Conservation (phyloP, 1,140 invertebrate genomes). For the Nephila pilipes region DNA sequence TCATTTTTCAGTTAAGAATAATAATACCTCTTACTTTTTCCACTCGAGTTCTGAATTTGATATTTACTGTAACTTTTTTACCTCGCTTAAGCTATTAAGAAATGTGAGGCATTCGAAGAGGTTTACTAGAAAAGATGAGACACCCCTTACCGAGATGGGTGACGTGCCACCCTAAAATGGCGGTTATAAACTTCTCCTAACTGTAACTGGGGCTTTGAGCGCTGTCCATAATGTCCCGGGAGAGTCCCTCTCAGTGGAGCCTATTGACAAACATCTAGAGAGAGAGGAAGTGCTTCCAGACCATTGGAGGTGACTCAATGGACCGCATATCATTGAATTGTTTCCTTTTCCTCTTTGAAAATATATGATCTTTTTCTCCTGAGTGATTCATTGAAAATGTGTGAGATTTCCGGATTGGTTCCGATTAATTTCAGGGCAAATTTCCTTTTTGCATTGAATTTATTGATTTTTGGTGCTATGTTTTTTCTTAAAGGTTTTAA, state of each 20-base stretch:
- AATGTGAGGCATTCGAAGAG: neutral
- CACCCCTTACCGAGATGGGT: neutral
- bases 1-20: too few relatives aligned
- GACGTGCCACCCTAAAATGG: neutral
- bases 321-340: neutral
- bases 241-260: neutral
- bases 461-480: too few relatives aligned
- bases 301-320: slow-evolving; percentile 31
- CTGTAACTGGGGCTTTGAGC: neutral
- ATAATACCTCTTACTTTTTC: too few relatives aligned
- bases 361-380: too few relatives aligned
- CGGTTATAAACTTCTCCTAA: slow-evolving; percentile 48
- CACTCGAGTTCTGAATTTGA: too few relatives aligned
- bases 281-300: slow-evolving; percentile 24
- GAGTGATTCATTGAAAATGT: too few relatives aligned
- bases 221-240: neutral
- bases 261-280: slow-evolving; percentile 58
- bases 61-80: too few relatives aligned
- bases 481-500: too few relatives aligned
- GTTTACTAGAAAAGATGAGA: neutral
- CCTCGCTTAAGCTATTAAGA: neutral
- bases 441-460: neutral
- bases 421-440: neutral
- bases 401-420: too few relatives aligned
- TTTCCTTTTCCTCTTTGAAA: too few relatives aligned